These are phyloP conservation scores for Vombatus ursinus DNA, from an alignment of 2,113 vertebrate species.

Conservation along the genomic window DNA sequence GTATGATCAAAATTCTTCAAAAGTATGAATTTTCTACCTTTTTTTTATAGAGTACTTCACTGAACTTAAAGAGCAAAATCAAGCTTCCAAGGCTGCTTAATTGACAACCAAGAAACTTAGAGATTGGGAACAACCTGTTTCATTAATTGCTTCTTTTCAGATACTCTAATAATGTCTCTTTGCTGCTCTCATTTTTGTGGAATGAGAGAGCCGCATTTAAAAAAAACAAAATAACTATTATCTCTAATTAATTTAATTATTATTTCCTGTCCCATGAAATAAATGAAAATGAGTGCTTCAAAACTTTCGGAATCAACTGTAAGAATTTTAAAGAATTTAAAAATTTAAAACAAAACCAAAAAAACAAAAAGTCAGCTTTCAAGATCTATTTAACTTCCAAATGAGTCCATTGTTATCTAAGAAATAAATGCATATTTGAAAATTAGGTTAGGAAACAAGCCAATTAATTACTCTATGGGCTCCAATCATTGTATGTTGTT, in stretches of 20 bases:
- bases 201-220: constrained; percentile 6
- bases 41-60: neutral
- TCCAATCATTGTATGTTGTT: neutral
- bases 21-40: constrained; percentile 3
- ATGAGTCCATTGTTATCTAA: constrained; percentile 22
- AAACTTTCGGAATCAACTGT: constrained; percentile 37
- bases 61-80: neutral
- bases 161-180: constrained; percentile 37
- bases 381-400: constrained; percentile 1
- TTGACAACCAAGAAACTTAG: constrained; percentile 34
- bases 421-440: constrained; percentile 48
- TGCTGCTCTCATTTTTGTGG: neutral
- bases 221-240: neutral
- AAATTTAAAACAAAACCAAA: too few relatives aligned
- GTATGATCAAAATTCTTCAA: constrained; percentile 3
- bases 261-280: constrained; percentile 51
- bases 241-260: neutral
- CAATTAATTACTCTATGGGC: neutral
- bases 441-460: constrained; percentile 38
- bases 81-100: constrained; percentile 20
- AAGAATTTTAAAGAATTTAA: constrained; percentile 31
- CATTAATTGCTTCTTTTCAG: constrained; percentile 3
- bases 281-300: constrained; percentile 41
- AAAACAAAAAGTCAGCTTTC: neutral
- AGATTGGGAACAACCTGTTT: neutral